Conservation (phyloP, 2,888 invertebrate species). For the Drosophila paramelanica region DNA sequence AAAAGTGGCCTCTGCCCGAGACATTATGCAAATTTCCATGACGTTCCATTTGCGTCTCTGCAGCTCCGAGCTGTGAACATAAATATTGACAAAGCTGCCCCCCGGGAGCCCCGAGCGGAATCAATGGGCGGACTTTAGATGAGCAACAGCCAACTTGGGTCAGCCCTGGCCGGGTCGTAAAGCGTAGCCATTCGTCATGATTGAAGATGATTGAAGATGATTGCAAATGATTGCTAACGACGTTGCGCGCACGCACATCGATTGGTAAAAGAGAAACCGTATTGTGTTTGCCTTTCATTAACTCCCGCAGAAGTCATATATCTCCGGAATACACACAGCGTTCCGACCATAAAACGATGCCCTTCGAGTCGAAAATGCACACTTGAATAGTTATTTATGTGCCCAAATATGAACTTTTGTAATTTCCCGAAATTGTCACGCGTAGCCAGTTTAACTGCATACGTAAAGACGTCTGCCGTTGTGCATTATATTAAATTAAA, state of each 20-base stretch:
- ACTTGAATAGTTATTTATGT: neutral
- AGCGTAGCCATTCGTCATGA: conserved; percentile 43
- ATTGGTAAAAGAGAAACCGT: conserved; percentile 9
- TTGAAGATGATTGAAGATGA: conserved; percentile 63
- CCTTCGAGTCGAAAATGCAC: neutral
- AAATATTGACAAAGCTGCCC: conserved; percentile 60
- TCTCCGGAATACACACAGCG: no score
- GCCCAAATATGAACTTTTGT: neutral
- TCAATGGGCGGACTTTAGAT: conserved; percentile 20
- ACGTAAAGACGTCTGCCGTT: neutral
- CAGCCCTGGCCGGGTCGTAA: conserved; percentile 30
- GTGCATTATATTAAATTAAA: neutral
- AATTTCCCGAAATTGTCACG: neutral
- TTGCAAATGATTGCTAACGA: conserved; percentile 15
- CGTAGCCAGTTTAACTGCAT: neutral
- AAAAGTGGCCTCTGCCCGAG: conserved; percentile 30
- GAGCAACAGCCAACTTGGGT: neutral
- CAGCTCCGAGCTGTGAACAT: conserved; percentile 30
- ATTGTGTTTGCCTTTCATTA: conserved; percentile 27
- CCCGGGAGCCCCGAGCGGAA: neutral
- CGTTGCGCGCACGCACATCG: conserved; percentile 19
- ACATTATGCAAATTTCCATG: conserved; percentile 66
- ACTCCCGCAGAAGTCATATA: conserved; percentile 6
- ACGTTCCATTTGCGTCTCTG: conserved; percentile 36
- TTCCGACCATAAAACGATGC: neutral